Percentiles rank a stretch among this genome's conserved stretches.
Evolutionary conservation across 1,140 invertebrate genomes (phyloP).

Genomic region (Sycobia sp.): DNA sequence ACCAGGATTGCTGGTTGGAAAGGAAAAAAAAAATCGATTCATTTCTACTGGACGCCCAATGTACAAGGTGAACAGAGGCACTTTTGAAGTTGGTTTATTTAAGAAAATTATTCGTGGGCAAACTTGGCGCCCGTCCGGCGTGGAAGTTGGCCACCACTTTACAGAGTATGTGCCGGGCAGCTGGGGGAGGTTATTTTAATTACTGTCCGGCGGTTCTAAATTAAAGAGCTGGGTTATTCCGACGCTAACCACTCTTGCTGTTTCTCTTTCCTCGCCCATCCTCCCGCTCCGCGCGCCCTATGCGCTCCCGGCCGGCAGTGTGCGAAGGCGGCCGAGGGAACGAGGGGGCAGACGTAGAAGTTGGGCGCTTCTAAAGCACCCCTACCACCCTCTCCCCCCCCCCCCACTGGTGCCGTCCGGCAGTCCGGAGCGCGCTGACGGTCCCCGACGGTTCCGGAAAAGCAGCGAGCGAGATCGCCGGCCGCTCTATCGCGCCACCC

Average conservation of each 20-base stretch:
- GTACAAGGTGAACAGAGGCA: constrained; percentile 1
- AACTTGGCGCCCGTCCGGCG: constrained; percentile 47
- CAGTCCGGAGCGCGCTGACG: too few relatives aligned
- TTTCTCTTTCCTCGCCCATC: constrained; percentile 4
- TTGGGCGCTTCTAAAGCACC: background rate
- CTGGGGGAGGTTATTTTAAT: constrained; percentile 60
- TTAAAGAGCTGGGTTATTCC: constrained; percentile 58
- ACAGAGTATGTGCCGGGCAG: constrained; percentile 47
- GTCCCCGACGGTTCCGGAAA: too few relatives aligned
- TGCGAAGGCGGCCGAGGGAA: too few relatives aligned
- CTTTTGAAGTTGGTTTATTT: constrained; percentile 24
- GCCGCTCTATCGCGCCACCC: too few relatives aligned
- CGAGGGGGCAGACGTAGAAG: too few relatives aligned
- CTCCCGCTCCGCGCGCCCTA: background rate
- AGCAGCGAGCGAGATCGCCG: too few relatives aligned
- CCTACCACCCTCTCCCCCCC: too few relatives aligned
- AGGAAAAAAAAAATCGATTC: background rate
- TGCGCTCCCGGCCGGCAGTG: background rate
- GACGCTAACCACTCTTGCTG: constrained; percentile 32
- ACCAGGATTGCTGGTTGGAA: too few relatives aligned
- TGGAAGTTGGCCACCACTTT: constrained; percentile 30
- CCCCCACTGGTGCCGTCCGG: too few relatives aligned
- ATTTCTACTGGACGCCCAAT: constrained; percentile 28
- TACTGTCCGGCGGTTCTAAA: constrained; percentile 61
- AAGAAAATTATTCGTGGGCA: constrained; percentile 17